phyloP scores from a whole-genome alignment of 2,888 invertebrate species.

The Heliothis peltigera region DNA sequence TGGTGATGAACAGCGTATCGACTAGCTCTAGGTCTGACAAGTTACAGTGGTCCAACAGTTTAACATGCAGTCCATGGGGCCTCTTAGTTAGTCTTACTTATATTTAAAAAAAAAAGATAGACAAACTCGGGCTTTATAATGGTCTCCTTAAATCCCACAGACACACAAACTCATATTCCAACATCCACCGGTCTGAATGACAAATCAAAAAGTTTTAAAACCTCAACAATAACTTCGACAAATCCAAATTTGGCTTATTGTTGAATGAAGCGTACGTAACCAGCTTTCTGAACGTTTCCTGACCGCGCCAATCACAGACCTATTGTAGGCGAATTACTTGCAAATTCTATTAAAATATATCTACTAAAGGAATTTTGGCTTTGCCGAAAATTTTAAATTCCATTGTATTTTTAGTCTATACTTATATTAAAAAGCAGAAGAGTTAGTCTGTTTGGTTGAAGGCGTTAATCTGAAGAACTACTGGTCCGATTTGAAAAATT shows the following conservation, averaged over 20 bases:
- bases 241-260: constrained; percentile 75
- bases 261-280: constrained; percentile 62
- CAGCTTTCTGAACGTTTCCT: constrained; percentile 61
- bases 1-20: too few species aligned
- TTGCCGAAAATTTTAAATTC: constrained; percentile 49
- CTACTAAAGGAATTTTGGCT: constrained; percentile 39
- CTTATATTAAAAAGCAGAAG: too few species aligned
- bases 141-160: constrained; percentile 10
- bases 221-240: constrained; percentile 58
- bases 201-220: constrained; percentile 66
- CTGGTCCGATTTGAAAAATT: too few species aligned
- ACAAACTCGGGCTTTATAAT: too few species aligned
- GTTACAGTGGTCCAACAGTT: too few species aligned
- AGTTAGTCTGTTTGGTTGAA: too few species aligned
- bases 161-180: constrained; percentile 34
- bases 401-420: constrained; percentile 59
- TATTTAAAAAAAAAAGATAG: too few species aligned
- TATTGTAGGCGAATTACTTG: constrained; percentile 85
- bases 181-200: constrained; percentile 61
- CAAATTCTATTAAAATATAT: constrained; percentile 77
- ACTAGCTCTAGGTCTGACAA: too few species aligned
- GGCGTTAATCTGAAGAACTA: too few species aligned
- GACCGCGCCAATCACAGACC: constrained; percentile 76
- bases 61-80: too few species aligned
- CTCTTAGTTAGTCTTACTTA: too few species aligned